These are phyloP conservation scores for Nothobranchius kuhntae DNA, from an alignment of 2,113 vertebrate genomes.

Conservation along the genomic window DNA sequence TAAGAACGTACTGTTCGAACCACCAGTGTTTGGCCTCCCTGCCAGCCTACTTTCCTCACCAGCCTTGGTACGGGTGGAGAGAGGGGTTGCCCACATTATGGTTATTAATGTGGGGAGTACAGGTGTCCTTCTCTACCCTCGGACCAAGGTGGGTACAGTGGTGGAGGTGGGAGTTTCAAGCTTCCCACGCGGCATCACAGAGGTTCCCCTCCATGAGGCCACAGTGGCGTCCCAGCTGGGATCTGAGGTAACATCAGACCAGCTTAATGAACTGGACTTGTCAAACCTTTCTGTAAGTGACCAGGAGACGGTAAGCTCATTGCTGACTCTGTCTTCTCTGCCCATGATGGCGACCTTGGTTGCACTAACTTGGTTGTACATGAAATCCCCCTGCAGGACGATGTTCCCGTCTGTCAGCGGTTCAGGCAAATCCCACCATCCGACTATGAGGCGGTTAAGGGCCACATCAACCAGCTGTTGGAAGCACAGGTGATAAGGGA, in stretches of 20 bases:
- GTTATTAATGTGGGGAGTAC: too few relatives aligned
- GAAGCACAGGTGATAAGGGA: not conserved
- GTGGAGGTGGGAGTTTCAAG: too few relatives aligned
- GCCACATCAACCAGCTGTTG: conserved; percentile 5
- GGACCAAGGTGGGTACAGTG: too few relatives aligned
- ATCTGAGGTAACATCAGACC: too few relatives aligned
- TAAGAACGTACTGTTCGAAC: too few relatives aligned
- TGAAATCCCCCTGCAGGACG: not conserved
- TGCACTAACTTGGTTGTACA: not conserved
- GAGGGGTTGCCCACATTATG: too few relatives aligned
- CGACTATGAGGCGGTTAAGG: not conserved
- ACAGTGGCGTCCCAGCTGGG: not conserved
- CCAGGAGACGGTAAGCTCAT: not conserved
- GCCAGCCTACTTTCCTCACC: too few relatives aligned
- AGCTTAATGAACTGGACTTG: not conserved
- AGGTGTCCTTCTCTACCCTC: too few relatives aligned
- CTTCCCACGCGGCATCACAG: too few relatives aligned
- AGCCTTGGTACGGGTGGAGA: too few relatives aligned
- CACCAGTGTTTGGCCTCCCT: too few relatives aligned
- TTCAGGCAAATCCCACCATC: not conserved
- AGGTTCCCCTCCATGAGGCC: too few relatives aligned
- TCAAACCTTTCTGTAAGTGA: not conserved
- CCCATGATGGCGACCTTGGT: not conserved
- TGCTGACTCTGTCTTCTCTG: not conserved
- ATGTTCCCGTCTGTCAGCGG: not conserved